Evolutionary conservation across 2,797 vertebrate genomes (phyloP).

Genomic region (Danio albolineatus): DNA sequence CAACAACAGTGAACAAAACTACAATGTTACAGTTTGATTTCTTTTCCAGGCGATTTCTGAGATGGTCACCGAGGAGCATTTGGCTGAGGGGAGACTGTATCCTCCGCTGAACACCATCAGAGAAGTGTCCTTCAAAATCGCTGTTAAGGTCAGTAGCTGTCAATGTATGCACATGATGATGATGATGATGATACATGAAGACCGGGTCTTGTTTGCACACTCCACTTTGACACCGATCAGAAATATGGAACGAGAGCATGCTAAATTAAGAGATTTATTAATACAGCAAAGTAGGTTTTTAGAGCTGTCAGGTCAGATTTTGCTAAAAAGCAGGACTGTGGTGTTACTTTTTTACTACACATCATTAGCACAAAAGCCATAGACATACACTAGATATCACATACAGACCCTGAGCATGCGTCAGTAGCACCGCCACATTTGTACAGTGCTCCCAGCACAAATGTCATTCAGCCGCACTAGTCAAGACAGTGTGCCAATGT

Average conservation of each 20-base stretch:
- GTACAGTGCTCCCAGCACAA: too few species aligned
- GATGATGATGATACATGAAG: neutral
- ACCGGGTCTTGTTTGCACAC: neutral
- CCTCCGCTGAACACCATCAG: slow-evolving; percentile 91
- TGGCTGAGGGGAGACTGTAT: slow-evolving; percentile 93
- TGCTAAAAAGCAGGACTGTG: neutral
- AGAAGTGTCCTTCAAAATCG: slow-evolving; percentile 97
- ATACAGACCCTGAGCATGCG: too few species aligned
- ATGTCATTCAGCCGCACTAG: too few species aligned
- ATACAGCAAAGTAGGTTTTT: slow-evolving; percentile 35
- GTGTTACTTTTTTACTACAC: neutral
- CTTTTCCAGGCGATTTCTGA: slow-evolving; percentile 85
- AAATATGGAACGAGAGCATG: slow-evolving; percentile 19
- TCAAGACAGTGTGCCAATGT: too few species aligned
- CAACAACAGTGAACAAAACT: neutral
- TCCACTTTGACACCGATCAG: neutral
- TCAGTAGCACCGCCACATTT: too few species aligned
- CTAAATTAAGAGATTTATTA: slow-evolving; percentile 42
- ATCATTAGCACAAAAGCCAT: neutral
- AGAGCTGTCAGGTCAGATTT: neutral
- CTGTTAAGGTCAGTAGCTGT: slow-evolving; percentile 84
- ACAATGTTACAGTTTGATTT: neutral
- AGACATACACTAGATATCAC: too few species aligned
- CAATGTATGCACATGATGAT: neutral
- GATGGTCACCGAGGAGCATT: slow-evolving; percentile 91